Percentiles rank a stretch among this genome's conserved stretches.
Evolutionary conservation across 1,140 invertebrate genomes (phyloP).

Genomic region (Amphibalanus amphitrite): DNA sequence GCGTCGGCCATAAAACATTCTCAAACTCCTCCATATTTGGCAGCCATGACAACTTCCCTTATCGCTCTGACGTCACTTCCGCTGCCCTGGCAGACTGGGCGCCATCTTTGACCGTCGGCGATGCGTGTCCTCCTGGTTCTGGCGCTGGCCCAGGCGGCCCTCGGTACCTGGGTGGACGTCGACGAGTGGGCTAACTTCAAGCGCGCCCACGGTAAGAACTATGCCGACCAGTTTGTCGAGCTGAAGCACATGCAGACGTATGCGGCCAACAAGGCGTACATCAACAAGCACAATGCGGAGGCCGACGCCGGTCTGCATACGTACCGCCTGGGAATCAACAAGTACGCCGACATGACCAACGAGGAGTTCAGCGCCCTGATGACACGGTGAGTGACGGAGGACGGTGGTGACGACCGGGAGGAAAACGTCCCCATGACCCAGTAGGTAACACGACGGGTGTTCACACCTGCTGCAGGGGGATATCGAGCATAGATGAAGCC

Average conservation of each 20-base stretch:
- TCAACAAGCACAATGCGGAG: not conserved
- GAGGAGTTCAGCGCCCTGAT: not conserved
- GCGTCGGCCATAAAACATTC: too few species aligned
- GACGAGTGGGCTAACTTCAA: not conserved
- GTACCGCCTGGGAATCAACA: constrained; percentile 25
- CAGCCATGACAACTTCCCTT: too few species aligned
- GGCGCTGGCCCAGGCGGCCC: not conserved
- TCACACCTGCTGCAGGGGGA: too few species aligned
- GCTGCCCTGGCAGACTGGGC: too few species aligned
- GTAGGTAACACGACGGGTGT: too few species aligned
- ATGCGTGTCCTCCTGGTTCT: not conserved
- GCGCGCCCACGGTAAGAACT: not conserved
- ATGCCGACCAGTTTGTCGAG: not conserved
- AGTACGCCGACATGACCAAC: constrained; percentile 21
- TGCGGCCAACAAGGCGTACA: not conserved
- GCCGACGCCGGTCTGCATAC: constrained; percentile 17
- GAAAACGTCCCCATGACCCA: too few species aligned
- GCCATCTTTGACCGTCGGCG: too few species aligned
- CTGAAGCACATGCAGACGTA: not conserved
- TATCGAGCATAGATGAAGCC: too few species aligned
- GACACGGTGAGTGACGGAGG: not conserved
- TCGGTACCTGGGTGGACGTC: not conserved
- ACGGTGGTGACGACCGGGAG: too few species aligned
- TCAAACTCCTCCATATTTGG: too few species aligned
- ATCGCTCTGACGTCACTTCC: too few species aligned